These are phyloP conservation scores for Muricea muricata DNA, from an alignment of 92 coral and sea anemone genomes.

Conservation along the genomic window DNA sequence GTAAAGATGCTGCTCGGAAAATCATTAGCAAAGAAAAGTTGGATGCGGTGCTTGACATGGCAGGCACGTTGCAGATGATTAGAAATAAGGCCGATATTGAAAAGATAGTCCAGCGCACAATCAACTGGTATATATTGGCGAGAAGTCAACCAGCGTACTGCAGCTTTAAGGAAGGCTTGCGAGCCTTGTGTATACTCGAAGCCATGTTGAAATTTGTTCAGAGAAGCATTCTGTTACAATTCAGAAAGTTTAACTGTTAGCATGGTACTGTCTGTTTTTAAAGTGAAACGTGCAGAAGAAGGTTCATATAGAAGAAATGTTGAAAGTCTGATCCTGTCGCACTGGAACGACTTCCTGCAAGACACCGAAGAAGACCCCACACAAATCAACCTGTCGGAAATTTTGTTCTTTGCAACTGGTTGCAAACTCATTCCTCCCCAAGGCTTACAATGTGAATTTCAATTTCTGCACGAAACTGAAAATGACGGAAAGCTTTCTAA, in stretches of 20 bases:
- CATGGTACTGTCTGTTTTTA: constrained; percentile 17
- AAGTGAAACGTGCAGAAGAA: constrained; percentile 6
- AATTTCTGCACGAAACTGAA: constrained; percentile 4
- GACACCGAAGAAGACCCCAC: constrained; percentile 48
- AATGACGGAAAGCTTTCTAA: neutral
- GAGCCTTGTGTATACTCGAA: constrained; percentile 43
- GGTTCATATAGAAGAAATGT: constrained; percentile 40
- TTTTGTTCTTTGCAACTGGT: neutral
- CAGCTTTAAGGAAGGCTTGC: constrained; percentile 58
- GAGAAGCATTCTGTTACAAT: constrained; percentile 48
- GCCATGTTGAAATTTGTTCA: constrained; percentile 54
- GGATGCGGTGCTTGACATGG: constrained; percentile 56
- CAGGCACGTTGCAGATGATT: constrained; percentile 51
- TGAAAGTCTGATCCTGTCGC: constrained; percentile 50
- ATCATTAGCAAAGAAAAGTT: constrained; percentile 50
- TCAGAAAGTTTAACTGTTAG: constrained; percentile 34
- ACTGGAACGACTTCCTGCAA: constrained; percentile 58
- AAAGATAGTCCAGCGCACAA: constrained; percentile 48
- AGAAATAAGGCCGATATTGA: constrained; percentile 36
- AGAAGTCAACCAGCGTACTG: constrained; percentile 61
- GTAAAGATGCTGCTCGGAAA: constrained; percentile 45
- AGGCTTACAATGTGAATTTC: neutral
- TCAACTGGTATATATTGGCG: constrained; percentile 55
- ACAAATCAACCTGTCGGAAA: constrained; percentile 3
- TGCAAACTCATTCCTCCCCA: neutral